A percentile compares a stretch with the other conserved stretches of the same genome.
These are phyloP conservation scores for Trypoxylon attenuatum DNA, from an alignment of 2,888 invertebrate genomes.

Conservation along the genomic window DNA sequence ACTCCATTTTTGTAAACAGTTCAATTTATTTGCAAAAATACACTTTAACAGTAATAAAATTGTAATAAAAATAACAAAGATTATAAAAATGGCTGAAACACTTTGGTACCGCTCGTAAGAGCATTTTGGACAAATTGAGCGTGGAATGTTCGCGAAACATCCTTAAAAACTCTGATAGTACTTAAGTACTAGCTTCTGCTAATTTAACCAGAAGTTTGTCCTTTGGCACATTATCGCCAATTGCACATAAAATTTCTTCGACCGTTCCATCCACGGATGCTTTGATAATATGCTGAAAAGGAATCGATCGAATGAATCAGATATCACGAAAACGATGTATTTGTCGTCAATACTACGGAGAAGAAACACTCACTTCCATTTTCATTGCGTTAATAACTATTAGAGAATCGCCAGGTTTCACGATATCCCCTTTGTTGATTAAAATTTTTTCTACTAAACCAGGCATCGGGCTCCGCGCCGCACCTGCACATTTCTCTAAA, in stretches of 20 bases:
- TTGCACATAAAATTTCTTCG: conserved; percentile 81
- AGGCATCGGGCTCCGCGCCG: conserved; percentile 93
- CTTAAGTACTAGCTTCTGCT: conserved; percentile 9
- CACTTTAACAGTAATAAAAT: neutral
- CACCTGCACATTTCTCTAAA: conserved; percentile 71
- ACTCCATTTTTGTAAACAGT: neutral
- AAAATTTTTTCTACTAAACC: conserved; percentile 94
- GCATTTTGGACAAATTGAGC: neutral
- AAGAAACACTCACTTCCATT: conserved; percentile 86
- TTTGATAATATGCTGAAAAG: conserved; percentile 86
- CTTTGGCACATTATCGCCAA: conserved; percentile 91
- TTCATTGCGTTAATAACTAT: conserved; percentile 99
- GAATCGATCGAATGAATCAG: conserved; percentile 26
- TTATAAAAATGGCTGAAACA: conserved; percentile 52
- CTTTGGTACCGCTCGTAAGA: neutral
- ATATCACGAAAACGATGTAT: neutral
- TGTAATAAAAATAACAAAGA: neutral
- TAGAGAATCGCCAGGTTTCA: conserved; percentile 91
- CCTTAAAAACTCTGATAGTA: too few relatives aligned
- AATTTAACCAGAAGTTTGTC: conserved; percentile 75
- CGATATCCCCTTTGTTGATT: conserved; percentile 87
- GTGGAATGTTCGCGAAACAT: neutral
- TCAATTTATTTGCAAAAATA: too few relatives aligned
- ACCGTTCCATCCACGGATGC: conserved; percentile 88
- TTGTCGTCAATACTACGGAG: neutral